These are phyloP conservation scores for Cryptotermes secundus DNA, from an alignment of 1,140 invertebrate species.

Conservation along the genomic window DNA sequence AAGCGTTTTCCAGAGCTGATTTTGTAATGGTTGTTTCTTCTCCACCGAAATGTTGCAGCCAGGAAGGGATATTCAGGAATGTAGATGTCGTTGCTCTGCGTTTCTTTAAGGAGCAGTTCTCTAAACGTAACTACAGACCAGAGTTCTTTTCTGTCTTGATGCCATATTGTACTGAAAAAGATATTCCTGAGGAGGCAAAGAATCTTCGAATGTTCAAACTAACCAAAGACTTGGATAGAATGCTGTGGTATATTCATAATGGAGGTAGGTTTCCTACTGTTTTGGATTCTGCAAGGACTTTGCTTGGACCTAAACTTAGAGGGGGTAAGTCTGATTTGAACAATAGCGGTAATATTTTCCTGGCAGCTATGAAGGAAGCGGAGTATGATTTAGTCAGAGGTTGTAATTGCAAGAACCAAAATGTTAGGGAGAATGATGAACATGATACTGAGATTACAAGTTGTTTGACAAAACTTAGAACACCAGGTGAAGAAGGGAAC, in stretches of 20 bases:
- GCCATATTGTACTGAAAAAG: conserved; percentile 46
- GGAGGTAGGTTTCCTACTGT: conserved; percentile 37
- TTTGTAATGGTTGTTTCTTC: conserved; percentile 47
- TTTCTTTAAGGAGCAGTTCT: conserved; percentile 45
- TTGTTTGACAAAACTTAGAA: not conserved
- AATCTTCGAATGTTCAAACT: conserved; percentile 45
- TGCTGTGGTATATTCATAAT: conserved; percentile 46
- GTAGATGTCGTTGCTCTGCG: conserved; percentile 45
- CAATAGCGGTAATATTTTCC: not conserved
- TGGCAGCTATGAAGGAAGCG: not conserved
- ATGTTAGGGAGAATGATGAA: not conserved
- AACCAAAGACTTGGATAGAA: conserved; percentile 45
- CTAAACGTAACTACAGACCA: conserved; percentile 39
- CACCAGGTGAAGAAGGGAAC: too few species aligned
- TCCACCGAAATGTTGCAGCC: conserved; percentile 39
- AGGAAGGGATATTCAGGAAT: conserved; percentile 43
- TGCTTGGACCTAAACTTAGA: not conserved
- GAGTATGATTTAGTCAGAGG: not conserved
- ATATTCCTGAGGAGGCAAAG: conserved; percentile 47
- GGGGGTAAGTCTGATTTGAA: not conserved
- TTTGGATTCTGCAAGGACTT: not conserved
- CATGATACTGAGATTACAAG: not conserved
- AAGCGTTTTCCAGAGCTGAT: conserved; percentile 45
- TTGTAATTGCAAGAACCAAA: not conserved
- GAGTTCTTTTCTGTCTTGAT: conserved; percentile 47